Conservation (phyloP, 2,888 invertebrate species). For the Gnatocerus cornutus region DNA sequence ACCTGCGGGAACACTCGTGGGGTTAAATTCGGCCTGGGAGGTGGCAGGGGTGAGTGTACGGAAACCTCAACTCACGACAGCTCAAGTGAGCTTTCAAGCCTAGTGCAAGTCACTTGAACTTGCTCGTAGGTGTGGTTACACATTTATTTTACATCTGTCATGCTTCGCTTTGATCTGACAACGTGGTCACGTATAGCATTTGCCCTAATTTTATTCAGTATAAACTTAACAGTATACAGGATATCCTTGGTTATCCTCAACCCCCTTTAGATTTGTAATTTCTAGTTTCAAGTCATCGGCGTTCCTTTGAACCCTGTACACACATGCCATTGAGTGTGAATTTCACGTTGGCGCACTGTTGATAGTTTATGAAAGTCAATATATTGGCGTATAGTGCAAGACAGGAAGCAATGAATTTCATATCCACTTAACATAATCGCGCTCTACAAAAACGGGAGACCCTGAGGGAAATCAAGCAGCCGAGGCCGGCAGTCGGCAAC, state of each 20-base stretch:
- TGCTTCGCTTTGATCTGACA: constrained; percentile 12
- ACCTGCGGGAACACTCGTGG: constrained; percentile 52
- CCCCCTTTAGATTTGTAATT: no score
- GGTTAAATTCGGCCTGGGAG: constrained; percentile 48
- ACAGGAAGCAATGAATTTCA: constrained; percentile 67
- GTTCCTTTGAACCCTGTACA: neutral
- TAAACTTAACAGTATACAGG: constrained; percentile 7
- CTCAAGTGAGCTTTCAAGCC: constrained; percentile 52
- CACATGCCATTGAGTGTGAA: constrained; percentile 11
- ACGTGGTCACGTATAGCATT: constrained; percentile 13
- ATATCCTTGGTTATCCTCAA: neutral
- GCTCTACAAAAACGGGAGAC: constrained; percentile 67
- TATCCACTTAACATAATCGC: constrained; percentile 70
- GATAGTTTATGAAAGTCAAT: constrained; percentile 51
- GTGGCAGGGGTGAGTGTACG: constrained; percentile 49
- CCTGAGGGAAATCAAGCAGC: constrained; percentile 70
- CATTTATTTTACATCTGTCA: constrained; percentile 44
- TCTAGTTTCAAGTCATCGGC: no score
- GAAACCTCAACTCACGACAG: constrained; percentile 53
- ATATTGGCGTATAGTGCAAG: constrained; percentile 48
- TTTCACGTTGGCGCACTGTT: constrained; percentile 14
- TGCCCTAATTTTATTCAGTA: constrained; percentile 8
- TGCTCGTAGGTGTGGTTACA: constrained; percentile 49
- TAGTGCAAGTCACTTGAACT: constrained; percentile 53
- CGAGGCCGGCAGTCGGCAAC: constrained; percentile 54